Evolutionary conservation across 2,888 invertebrate genomes (phyloP).

Genomic region (Drosophila birchii): DNA sequence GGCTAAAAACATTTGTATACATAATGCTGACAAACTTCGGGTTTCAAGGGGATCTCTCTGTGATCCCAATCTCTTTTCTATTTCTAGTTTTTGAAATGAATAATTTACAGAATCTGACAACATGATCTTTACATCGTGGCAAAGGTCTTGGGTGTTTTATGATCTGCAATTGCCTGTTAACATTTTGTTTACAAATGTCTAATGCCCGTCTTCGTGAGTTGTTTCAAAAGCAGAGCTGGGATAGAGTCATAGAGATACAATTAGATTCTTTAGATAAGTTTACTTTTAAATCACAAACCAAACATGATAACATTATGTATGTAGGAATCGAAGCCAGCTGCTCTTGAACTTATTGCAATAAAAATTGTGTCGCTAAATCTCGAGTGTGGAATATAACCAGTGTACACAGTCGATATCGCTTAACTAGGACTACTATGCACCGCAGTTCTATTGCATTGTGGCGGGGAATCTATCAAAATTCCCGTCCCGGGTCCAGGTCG

Average conservation of each 20-base stretch:
- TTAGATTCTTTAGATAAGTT: slow-evolving; percentile 13
- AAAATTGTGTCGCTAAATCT: slow-evolving; percentile 22
- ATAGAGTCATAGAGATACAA: background rate
- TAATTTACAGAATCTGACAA: slow-evolving; percentile 7
- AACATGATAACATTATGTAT: slow-evolving; percentile 25
- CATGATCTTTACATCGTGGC: slow-evolving; percentile 6
- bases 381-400: slow-evolving; percentile 41
- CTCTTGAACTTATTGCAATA: slow-evolving; percentile 18
- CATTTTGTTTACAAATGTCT: slow-evolving; percentile 12
- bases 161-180: slow-evolving; percentile 7
- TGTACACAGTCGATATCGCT: slow-evolving; percentile 22
- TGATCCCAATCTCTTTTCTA: background rate
- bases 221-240: slow-evolving; percentile 28
- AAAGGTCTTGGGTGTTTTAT: background rate
- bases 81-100: background rate
- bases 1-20: slow-evolving; percentile 36
- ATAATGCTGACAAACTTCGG: slow-evolving; percentile 8
- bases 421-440: slow-evolving; percentile 44
- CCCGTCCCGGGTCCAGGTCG: slow-evolving; percentile 20
- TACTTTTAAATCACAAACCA: slow-evolving; percentile 33
- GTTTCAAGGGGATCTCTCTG: slow-evolving; percentile 6
- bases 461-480: slow-evolving; percentile 51
- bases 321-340: slow-evolving; percentile 37
- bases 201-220: slow-evolving; percentile 2
- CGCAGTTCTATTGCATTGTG: slow-evolving; percentile 46